These are phyloP conservation scores for Simalia tracyae DNA, from an alignment of 2,797 vertebrate genomes.

Conservation along the genomic window DNA sequence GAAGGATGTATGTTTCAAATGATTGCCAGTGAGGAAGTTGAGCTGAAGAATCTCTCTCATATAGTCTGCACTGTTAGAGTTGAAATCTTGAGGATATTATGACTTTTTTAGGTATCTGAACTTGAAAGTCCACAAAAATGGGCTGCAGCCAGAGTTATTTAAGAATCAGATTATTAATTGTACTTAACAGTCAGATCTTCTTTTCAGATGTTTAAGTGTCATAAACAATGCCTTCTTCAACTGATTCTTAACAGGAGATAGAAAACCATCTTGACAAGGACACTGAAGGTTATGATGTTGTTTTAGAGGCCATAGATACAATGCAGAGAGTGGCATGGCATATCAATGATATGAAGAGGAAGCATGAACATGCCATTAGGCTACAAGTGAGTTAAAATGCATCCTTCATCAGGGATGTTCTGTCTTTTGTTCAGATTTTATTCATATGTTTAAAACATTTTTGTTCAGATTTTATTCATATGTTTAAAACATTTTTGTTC, in stretches of 20 bases:
- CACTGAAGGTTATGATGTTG: slow-evolving; percentile 91
- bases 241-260: slow-evolving; percentile 83
- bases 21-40: background rate
- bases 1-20: background rate
- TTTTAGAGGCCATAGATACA: slow-evolving; percentile 95
- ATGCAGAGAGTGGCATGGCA: slow-evolving; percentile 99
- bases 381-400: slow-evolving; percentile 80
- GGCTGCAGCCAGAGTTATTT: background rate
- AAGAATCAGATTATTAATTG: background rate
- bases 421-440: background rate
- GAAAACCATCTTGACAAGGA: slow-evolving; percentile 96
- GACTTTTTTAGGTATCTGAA: background rate
- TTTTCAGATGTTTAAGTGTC: background rate
- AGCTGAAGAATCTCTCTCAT: background rate
- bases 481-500: background rate
- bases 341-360: slow-evolving; percentile 99
- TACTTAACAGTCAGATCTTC: background rate
- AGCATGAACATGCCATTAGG: slow-evolving; percentile 92
- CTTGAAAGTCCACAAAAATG: accelerated
- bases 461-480: background rate
- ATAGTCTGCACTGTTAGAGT: background rate
- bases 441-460: background rate
- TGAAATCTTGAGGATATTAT: background rate
- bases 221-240: background rate
- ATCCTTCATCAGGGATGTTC: background rate